Conservation (phyloP, 2,888 invertebrate species). For the Rhingia rostrata region DNA sequence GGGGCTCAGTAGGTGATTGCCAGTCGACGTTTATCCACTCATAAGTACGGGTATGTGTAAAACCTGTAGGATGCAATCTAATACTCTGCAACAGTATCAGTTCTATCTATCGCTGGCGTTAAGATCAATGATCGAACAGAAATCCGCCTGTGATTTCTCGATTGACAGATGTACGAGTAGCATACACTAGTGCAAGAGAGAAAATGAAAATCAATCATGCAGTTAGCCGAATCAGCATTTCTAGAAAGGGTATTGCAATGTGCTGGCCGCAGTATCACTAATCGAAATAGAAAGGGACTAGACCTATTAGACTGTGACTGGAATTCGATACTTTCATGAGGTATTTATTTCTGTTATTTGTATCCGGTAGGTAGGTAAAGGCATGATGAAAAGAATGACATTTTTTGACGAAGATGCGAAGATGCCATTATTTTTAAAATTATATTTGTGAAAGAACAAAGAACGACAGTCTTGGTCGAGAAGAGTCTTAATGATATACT, state of each 20-base stretch:
- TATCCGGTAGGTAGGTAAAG: constrained; percentile 21
- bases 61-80: constrained; percentile 69
- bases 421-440: not conserved
- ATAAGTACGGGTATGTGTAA: constrained; percentile 42
- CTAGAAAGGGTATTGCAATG: constrained; percentile 44
- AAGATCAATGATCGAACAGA: constrained; percentile 68
- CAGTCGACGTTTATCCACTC: constrained; percentile 22
- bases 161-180: constrained; percentile 50
- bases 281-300: constrained; percentile 60
- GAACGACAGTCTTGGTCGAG: not conserved
- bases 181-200: constrained; percentile 20
- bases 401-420: not conserved
- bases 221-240: constrained; percentile 60
- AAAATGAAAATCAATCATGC: constrained; percentile 70
- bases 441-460: not conserved
- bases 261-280: constrained; percentile 2
- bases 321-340: constrained; percentile 41
- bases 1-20: constrained; percentile 26
- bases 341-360: constrained; percentile 40
- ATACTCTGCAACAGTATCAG: constrained; percentile 62
- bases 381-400: not conserved
- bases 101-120: constrained; percentile 52
- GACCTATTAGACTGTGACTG: constrained; percentile 46
- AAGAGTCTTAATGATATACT: constrained; percentile 11
- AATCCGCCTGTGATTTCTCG: constrained; percentile 53